Evolutionary conservation across 2,113 vertebrate species (phyloP).

Genomic region (Clarias batrachus): DNA sequence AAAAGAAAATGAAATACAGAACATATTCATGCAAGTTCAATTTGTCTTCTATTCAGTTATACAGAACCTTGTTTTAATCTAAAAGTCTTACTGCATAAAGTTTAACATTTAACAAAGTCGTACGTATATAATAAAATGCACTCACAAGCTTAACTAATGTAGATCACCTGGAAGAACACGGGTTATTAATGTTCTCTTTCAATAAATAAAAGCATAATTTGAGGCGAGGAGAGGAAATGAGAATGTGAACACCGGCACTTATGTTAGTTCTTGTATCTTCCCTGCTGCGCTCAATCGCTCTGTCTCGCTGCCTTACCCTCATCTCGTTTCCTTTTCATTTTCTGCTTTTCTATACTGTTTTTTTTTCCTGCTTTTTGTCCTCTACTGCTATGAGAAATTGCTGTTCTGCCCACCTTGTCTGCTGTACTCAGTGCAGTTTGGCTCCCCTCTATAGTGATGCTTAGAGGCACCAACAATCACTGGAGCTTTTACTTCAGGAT

Average conservation of each 20-base stretch:
- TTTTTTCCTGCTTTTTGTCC: not conserved
- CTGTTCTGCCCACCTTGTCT: not conserved
- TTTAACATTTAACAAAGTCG: not conserved
- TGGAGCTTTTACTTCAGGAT: slow-evolving; percentile 6
- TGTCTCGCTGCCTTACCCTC: not conserved
- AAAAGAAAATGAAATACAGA: not conserved
- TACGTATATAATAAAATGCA: not conserved
- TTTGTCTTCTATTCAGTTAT: not conserved
- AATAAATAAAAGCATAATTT: not conserved
- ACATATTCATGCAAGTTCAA: not conserved
- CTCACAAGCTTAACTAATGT: not conserved
- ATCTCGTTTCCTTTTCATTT: not conserved
- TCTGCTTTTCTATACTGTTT: not conserved
- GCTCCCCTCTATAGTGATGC: not conserved
- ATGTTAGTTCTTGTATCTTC: not conserved
- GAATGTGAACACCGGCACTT: not conserved
- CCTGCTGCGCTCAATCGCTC: not conserved
- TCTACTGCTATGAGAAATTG: not conserved
- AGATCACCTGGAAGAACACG: not conserved
- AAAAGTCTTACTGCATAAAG: not conserved
- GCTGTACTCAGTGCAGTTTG: not conserved
- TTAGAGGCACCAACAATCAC: not conserved
- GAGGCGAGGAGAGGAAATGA: not conserved
- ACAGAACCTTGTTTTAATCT: not conserved
- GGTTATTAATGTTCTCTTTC: not conserved